phyloP scores from a whole-genome alignment of 2,797 vertebrate genomes.

The Lateolabrax maculatus region DNA sequence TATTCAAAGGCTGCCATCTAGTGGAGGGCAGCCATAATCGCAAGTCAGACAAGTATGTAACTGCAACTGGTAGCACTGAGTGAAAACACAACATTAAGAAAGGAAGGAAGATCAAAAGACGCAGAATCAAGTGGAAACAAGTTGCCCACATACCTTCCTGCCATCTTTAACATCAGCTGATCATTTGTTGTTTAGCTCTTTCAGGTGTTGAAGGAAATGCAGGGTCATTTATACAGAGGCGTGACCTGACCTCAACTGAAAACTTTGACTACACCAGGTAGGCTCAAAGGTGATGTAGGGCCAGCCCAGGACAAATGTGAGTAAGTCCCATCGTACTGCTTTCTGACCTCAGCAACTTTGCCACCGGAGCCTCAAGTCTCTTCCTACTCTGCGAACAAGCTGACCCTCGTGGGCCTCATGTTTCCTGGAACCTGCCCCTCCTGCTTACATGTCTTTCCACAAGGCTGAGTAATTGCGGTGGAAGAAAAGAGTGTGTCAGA shows the following conservation, averaged over 20 bases:
- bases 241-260: neutral
- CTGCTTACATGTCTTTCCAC: slow-evolving; percentile 55
- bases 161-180: neutral
- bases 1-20: slow-evolving; percentile 68
- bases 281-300: neutral
- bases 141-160: neutral
- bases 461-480: slow-evolving; percentile 69
- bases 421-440: slow-evolving; percentile 57
- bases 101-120: neutral
- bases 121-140: neutral
- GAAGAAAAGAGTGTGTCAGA: slow-evolving; percentile 49
- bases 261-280: neutral
- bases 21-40: slow-evolving; percentile 2
- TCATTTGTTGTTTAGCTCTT: neutral
- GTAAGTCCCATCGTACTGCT: neutral
- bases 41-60: slow-evolving; percentile 14
- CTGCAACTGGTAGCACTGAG: no score
- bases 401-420: slow-evolving; percentile 50
- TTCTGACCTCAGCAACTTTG: slow-evolving; percentile 2
- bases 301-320: neutral
- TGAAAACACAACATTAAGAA: neutral
- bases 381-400: slow-evolving; percentile 45
- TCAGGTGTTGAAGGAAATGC: neutral
- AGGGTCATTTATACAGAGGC: neutral
- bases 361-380: slow-evolving; percentile 4